Evolutionary conservation across 23 tunicate genomes (phyloP).

Genomic region (Styela plicata): DNA sequence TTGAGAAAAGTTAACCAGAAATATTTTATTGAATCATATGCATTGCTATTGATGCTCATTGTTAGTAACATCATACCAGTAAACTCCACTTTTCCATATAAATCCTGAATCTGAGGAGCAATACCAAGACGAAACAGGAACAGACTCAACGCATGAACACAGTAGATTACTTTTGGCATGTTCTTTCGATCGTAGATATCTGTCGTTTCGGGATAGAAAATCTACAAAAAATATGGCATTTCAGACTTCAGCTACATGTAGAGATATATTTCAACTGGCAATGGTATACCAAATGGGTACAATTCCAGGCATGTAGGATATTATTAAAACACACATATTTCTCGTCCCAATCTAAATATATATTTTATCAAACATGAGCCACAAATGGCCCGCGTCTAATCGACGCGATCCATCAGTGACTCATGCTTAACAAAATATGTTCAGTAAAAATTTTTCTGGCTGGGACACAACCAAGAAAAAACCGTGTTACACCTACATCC

Average conservation of each 20-base stretch:
- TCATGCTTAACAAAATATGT: too few relatives aligned
- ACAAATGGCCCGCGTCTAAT: too few relatives aligned
- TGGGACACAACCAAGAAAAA: too few relatives aligned
- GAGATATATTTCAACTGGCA: not conserved
- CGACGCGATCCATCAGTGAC: too few relatives aligned
- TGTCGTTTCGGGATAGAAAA: slow-evolving; percentile 98
- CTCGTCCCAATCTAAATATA: too few relatives aligned
- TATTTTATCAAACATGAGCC: too few relatives aligned
- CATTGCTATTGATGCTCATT: not conserved
- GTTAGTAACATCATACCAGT: slow-evolving; percentile 46
- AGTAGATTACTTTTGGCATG: slow-evolving; percentile 91
- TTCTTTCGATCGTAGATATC: slow-evolving; percentile 98
- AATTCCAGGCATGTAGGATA: too few relatives aligned
- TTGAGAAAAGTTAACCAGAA: too few relatives aligned
- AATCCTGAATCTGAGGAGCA: slow-evolving; percentile 98
- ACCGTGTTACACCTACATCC: too few relatives aligned
- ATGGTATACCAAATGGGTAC: too few relatives aligned
- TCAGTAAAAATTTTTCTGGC: too few relatives aligned
- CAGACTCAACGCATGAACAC: slow-evolving; percentile 92
- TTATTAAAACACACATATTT: too few relatives aligned
- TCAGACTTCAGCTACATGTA: not conserved
- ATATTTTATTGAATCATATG: not conserved
- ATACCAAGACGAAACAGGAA: slow-evolving; percentile 85
- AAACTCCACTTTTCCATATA: slow-evolving; percentile 94
- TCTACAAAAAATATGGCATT: slow-evolving; percentile 33